A percentile compares a stretch with the other conserved stretches of the same genome.
Conservation (phyloP, 1,140 invertebrate species). For the Hyles euphorbiae region DNA sequence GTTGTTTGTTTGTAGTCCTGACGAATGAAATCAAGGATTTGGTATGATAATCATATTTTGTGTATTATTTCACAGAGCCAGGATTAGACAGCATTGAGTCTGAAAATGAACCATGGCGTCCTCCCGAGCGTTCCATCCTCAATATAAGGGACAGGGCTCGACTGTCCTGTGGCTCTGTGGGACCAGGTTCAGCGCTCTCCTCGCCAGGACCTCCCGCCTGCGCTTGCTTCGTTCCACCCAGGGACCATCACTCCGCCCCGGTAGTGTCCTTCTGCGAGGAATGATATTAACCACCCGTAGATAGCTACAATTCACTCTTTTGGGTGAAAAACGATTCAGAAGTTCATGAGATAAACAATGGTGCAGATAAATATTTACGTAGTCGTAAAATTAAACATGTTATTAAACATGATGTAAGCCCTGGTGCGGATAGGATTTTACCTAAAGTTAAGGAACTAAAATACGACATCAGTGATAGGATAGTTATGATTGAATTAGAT, state of each 20-base stretch:
- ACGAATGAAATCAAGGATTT: background rate
- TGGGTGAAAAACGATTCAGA: slow-evolving; percentile 28
- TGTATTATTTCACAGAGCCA: slow-evolving; percentile 29
- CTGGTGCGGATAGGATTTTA: background rate
- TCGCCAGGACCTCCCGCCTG: slow-evolving; percentile 55
- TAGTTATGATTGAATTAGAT: slow-evolving; percentile 21
- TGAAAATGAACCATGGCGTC: slow-evolving; percentile 32
- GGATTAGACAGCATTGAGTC: slow-evolving; percentile 13
- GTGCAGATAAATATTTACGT: too few relatives aligned
- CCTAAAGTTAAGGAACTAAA: background rate
- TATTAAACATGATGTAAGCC: too few relatives aligned
- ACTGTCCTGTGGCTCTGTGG: slow-evolving; percentile 49
- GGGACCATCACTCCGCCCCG: slow-evolving; percentile 61
- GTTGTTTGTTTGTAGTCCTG: background rate
- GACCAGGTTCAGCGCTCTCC: slow-evolving; percentile 50
- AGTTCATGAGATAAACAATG: too few relatives aligned
- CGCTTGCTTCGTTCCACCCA: slow-evolving; percentile 53
- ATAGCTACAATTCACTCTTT: slow-evolving; percentile 18
- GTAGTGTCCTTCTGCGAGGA: slow-evolving; percentile 65
- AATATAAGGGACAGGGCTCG: slow-evolving; percentile 55
- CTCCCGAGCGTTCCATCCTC: slow-evolving; percentile 37
- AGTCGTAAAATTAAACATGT: too few relatives aligned
- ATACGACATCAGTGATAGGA: slow-evolving; percentile 8
- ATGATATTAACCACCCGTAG: slow-evolving; percentile 50
- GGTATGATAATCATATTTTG: background rate